Evolutionary conservation across 2,113 vertebrate species (phyloP).

Genomic region (Heterotilapia buettikoferi): DNA sequence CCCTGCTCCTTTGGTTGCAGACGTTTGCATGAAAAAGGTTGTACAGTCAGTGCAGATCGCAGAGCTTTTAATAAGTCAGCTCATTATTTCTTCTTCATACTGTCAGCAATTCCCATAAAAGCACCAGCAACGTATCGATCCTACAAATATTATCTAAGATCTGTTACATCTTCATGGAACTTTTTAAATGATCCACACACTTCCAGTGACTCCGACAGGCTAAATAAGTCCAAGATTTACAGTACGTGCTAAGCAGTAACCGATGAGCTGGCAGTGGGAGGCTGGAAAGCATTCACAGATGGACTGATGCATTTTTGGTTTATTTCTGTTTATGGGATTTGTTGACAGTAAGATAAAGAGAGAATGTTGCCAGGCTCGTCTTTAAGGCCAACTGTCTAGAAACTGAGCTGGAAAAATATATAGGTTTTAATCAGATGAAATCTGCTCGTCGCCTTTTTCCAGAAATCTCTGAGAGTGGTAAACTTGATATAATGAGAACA

Average conservation of each 20-base stretch:
- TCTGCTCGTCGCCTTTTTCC: background rate
- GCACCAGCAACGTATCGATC: background rate
- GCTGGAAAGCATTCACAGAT: background rate
- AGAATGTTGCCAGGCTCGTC: background rate
- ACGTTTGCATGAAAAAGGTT: background rate
- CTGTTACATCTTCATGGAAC: background rate
- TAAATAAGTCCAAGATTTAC: background rate
- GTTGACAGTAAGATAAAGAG: background rate
- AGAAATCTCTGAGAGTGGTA: background rate
- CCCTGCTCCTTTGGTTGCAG: background rate
- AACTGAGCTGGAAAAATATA: background rate
- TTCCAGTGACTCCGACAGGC: background rate
- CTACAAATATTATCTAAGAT: background rate
- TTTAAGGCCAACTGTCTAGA: background rate
- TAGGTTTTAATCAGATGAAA: background rate
- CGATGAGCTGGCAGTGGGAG: background rate
- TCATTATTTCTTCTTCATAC: background rate
- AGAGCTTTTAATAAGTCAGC: background rate
- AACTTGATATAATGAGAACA: background rate
- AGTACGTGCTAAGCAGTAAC: background rate
- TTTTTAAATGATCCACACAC: background rate
- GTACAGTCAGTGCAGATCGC: background rate
- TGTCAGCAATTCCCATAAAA: background rate
- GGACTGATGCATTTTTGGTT: background rate
- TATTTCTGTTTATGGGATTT: background rate